Evolutionary conservation across 2,113 vertebrate genomes (phyloP).

Genomic region (Syngnathoides biaculeatus): DNA sequence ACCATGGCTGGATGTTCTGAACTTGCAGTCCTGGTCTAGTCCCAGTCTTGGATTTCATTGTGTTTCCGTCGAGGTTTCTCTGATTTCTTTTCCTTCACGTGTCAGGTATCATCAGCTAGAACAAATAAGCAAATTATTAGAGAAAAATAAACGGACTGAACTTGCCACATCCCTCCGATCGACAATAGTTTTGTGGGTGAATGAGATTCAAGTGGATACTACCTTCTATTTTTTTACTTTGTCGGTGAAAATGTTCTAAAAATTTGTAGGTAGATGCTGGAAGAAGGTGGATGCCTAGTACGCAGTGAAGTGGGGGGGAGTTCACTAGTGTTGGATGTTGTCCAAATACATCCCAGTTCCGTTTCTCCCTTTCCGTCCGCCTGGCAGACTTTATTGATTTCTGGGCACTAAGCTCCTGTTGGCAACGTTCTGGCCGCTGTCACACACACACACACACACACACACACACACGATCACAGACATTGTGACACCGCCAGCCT

Average conservation of each 20-base stretch:
- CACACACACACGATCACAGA: constrained; percentile 19
- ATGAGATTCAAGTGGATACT: neutral
- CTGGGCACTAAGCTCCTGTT: constrained; percentile 63
- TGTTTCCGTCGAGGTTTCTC: no score
- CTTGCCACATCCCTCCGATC: no score
- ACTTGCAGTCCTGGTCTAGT: neutral
- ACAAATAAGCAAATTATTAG: no score
- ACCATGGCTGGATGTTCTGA: neutral
- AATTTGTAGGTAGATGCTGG: constrained; percentile 13
- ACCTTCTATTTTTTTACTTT: neutral
- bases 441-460: constrained; percentile 25
- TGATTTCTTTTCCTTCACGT: neutral
- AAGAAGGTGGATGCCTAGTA: neutral
- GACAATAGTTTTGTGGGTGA: no score
- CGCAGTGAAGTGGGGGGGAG: neutral
- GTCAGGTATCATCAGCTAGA: no score
- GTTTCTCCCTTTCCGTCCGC: constrained; percentile 12
- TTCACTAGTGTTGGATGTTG: neutral
- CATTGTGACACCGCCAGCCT: constrained; percentile 39
- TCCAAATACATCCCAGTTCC: neutral
- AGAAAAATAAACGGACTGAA: no score
- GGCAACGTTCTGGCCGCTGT: constrained; percentile 53
- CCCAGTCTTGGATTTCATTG: neutral
- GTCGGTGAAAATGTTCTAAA: neutral
- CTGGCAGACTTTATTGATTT: constrained; percentile 59